Evolutionary conservation across 2,797 vertebrate species (phyloP), one percentile per base, ranked within the genome.

Genomic region (Acomys russatus): DNA sequence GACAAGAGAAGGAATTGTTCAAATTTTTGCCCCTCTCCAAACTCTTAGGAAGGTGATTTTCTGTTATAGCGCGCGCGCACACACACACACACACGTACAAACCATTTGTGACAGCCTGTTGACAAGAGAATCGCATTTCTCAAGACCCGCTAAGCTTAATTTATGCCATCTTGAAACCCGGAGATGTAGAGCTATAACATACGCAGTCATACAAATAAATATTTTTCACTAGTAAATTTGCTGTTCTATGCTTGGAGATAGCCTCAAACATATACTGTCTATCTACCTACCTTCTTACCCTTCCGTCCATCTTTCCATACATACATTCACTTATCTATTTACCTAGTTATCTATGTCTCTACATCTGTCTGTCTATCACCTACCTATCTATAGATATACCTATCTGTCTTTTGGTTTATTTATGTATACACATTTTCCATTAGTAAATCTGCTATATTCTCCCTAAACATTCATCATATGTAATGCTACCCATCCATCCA

Each of bases 1-100:
- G 98, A 98, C 98, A 98, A 92, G 96, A 95, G 96, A 78, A 97
- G 95, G 97, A 98, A 98, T 98, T 98, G 98, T 98, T 98, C 97
- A 98, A 94, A 98, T 98, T 94, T 84, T 91, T 94, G 97, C 94
- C 95, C 98, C 88, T 68, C 88, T 28, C 95, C 96, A 92, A 98
- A 92, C 93, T 97, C 93, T 97, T 98, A 97, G 97, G 96, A 96
- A 96, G 94, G 96, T 97, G 96, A 97, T 97, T 98, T 98, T 98
- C 98, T 98, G 97, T 98, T 98, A 0, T 97, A 97, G 15, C 71
- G 73, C 74, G 63, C 44, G 54, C 44, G 79, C 63, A 84, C 71
- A 91, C 91, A 89, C 70, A 59, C 33, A 22, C 73, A 71, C 79
- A 78, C 97, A 98, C 12, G 0, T 33, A 95, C 23, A 95, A 11